A percentile compares a stretch with the other conserved stretches of the same genome.
Conservation (phyloP, 2,113 vertebrate species). For the Dicentrarchus labrax region DNA sequence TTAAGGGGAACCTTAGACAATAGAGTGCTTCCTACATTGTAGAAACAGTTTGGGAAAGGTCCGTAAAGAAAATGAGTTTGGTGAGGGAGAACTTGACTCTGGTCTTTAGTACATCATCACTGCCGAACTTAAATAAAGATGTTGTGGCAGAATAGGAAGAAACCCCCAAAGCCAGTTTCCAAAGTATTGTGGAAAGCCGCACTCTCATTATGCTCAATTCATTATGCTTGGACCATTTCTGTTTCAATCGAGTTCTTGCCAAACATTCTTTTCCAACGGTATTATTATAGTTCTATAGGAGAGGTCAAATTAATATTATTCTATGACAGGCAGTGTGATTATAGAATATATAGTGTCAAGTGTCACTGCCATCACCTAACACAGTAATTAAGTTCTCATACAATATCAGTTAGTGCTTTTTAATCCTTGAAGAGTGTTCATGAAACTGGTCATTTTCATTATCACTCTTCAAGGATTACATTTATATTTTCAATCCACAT, state of each 20-base stretch:
- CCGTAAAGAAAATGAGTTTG: neutral
- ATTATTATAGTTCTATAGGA: neutral
- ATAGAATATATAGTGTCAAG: neutral
- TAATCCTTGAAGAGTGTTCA: neutral
- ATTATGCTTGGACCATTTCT: no score
- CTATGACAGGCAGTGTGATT: neutral
- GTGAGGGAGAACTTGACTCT: neutral
- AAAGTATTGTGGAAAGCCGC: no score
- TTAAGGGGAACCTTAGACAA: no score
- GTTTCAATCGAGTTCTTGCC: neutral
- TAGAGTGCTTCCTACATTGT: neutral
- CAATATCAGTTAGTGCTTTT: neutral
- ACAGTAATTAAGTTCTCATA: neutral
- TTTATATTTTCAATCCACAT: neutral
- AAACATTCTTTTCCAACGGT: neutral
- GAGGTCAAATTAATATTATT: neutral
- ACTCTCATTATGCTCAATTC: neutral
- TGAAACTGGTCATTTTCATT: neutral
- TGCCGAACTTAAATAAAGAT: neutral
- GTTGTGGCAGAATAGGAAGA: neutral
- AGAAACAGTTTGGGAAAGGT: neutral
- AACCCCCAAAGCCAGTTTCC: neutral
- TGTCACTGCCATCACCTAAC: neutral
- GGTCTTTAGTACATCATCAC: neutral
- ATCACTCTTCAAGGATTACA: neutral